Base-by-base conservation (phyloP, 2,888 invertebrate genomes). In the Minunthozetes semirufus region DNA sequence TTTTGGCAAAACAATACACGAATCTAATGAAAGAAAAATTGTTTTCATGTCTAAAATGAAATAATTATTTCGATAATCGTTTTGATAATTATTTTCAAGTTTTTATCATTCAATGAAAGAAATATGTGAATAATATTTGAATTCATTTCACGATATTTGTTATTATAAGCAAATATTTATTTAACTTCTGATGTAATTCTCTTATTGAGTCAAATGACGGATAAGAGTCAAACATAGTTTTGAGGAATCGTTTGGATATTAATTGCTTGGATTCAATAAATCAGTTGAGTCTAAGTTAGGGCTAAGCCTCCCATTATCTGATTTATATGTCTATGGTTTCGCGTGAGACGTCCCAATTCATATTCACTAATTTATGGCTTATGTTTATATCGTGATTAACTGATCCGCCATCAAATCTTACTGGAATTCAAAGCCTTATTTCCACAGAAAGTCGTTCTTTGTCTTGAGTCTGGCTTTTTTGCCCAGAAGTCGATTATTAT, bases 351-450 rank as follows among this genome's bases (percentile, higher is more conserved):
- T 29, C 27, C 61, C 61, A 29, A 63, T 63, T 29, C 29, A 63
- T 63, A 63, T 63, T 63, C 61, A 63, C 27, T 63, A 63, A 63
- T 63, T 63, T 63, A 63, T 63, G 61, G 61, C 25, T 63, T 63
- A 63, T 63, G 61, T 63, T 63, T 25, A 63, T 63, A 9, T 63
- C 61, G 61, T 63, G 61, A 63, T 63, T 11, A 63, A 33, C 61
- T 63, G 61, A 63, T 63, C 29, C 29, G 27, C 29, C 61, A 63
- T 63, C 61, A 63, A 63, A 63, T 63, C 33, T 33, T 3, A 25
- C 9, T 63, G 27, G 61, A 25, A 25, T 29, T 63, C 25, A 13
- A 25, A n/a, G 56, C 61, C 8, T 9, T 63, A 22, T 5, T 63
- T 29, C 29, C 61, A 17, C 29, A 63, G 19, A 11, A 17, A n/a